Percentiles rank a stretch among this genome's conserved stretches.
Conservation (phyloP, 2,888 invertebrate genomes). For the Drosophila anomelani region DNA sequence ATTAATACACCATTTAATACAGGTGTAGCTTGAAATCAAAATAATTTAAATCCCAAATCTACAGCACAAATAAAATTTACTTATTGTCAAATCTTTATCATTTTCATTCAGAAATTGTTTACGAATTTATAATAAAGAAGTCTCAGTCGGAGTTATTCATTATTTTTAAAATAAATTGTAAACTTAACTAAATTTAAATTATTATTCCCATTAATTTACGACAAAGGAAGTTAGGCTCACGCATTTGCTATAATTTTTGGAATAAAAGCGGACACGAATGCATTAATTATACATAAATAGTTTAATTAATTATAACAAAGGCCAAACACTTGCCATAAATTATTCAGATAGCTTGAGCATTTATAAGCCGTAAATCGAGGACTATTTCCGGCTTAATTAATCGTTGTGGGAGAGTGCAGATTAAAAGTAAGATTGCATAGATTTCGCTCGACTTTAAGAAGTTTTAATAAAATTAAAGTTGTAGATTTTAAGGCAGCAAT, state of each 20-base stretch:
- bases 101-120: not conserved
- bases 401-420: not conserved
- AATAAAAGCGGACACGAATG: not conserved
- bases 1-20: no score
- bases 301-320: not conserved
- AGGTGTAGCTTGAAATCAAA: no score
- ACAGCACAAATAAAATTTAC: no score
- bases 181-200: not conserved
- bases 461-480: constrained; percentile 10
- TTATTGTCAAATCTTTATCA: not conserved
- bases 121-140: not conserved
- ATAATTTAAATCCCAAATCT: no score
- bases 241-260: not conserved
- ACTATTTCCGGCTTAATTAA: constrained; percentile 3
- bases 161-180: not conserved
- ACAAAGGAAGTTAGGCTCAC: not conserved
- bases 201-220: not conserved
- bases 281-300: not conserved
- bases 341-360: constrained; percentile 4
- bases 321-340: not conserved
- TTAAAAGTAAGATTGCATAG: constrained; percentile 1
- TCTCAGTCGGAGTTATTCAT: not conserved
- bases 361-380: not conserved
- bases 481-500: constrained; percentile 1
- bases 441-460: not conserved